These are phyloP conservation scores for Catostomus latipinnis DNA, from an alignment of 2,797 vertebrate genomes.

Conservation along the genomic window DNA sequence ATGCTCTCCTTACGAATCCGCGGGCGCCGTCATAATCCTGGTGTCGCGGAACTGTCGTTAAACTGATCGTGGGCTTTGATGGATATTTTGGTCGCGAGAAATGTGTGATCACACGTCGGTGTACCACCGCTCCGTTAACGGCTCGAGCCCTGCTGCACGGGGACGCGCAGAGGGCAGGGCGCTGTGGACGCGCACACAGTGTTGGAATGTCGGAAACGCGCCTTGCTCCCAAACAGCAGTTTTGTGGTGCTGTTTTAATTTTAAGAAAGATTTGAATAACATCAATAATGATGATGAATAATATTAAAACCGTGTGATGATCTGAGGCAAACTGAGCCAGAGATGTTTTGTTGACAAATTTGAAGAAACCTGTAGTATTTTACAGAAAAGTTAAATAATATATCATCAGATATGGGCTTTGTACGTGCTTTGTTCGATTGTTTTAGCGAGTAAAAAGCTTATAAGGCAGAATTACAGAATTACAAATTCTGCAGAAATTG, in stretches of 20 bases:
- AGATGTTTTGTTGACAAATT: no score
- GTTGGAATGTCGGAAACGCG: slow-evolving; percentile 58
- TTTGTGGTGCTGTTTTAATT: background rate
- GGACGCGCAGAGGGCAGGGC: slow-evolving; percentile 59
- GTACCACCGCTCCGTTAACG: slow-evolving; percentile 27
- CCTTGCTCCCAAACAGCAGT: slow-evolving; percentile 9
- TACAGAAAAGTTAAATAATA: background rate
- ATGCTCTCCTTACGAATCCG: slow-evolving; percentile 6
- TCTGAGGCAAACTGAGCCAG: background rate
- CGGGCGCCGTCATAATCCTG: slow-evolving; percentile 18
- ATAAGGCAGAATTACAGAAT: background rate
- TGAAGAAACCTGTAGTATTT: background rate
- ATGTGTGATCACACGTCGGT: slow-evolving; percentile 5
- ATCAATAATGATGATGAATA: background rate
- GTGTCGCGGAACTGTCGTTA: background rate
- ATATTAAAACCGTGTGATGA: background rate
- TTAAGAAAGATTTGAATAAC: background rate
- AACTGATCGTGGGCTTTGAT: background rate
- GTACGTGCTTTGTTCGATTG: background rate
- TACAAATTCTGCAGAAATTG: no score
- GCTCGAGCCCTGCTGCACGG: slow-evolving; percentile 41
- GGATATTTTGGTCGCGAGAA: slow-evolving; percentile 6
- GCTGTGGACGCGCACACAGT: slow-evolving; percentile 45
- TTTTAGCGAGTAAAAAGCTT: background rate
- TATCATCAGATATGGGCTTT: background rate